Percentiles rank a stretch among this genome's conserved stretches.
Evolutionary conservation across 2,797 vertebrate genomes (phyloP).

Genomic region (Petrocephalus sullivani): DNA sequence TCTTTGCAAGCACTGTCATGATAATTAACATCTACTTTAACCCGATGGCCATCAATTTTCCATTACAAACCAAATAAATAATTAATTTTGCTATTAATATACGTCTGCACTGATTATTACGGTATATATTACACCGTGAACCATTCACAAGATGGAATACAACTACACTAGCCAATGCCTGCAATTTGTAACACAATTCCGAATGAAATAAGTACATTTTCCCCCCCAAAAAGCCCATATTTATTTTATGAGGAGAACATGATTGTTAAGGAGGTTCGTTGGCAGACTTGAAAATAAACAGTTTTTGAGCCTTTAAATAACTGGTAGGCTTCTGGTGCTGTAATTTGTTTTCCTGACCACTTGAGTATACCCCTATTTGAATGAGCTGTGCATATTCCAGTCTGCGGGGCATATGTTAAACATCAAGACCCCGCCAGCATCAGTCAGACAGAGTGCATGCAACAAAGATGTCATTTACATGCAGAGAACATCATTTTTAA

Average conservation of each 20-base stretch:
- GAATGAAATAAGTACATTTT: neutral
- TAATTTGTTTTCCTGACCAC: neutral
- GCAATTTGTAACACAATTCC: neutral
- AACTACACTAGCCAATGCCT: neutral
- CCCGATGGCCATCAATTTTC: constrained; percentile 4
- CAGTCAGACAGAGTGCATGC: constrained; percentile 45
- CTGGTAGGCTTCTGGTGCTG: neutral
- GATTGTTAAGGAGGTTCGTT: neutral
- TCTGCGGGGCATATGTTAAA: constrained; percentile 38
- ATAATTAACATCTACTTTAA: constrained; percentile 19
- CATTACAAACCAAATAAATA: neutral
- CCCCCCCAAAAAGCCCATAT: neutral
- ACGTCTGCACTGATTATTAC: constrained; percentile 9
- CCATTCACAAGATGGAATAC: neutral
- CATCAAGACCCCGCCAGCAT: constrained; percentile 49
- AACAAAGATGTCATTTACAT: constrained; percentile 33
- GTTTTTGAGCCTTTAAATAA: neutral
- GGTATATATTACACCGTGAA: neutral
- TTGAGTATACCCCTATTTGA: neutral
- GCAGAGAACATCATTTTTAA: constrained; percentile 45
- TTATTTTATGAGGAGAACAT: neutral
- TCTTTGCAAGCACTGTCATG: neutral
- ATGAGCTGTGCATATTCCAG: neutral
- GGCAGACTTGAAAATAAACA: neutral
- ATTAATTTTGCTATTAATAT: constrained; percentile 18